Conservation (phyloP, 2,797 vertebrate genomes). For the Falco rusticolus region DNA sequence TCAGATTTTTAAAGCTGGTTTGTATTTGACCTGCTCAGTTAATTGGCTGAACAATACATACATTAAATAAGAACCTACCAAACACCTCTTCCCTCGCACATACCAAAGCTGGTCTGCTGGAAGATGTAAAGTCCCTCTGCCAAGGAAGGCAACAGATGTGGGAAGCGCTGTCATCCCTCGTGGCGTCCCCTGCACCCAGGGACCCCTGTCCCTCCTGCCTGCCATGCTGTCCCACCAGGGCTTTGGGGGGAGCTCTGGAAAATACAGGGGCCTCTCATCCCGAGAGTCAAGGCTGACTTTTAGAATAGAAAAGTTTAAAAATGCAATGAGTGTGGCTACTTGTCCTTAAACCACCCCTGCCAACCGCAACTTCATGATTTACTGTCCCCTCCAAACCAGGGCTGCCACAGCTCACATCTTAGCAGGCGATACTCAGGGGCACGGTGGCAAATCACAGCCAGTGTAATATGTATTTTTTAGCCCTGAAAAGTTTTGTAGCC, state of each 20-base stretch:
- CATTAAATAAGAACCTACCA: not conserved
- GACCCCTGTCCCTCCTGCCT: not conserved
- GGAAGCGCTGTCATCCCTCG: accelerated
- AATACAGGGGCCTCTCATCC: not conserved
- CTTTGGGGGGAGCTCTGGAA: not conserved
- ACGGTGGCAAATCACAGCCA: not conserved
- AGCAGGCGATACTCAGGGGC: not conserved
- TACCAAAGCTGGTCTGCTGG: not conserved
- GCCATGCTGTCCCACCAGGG: not conserved
- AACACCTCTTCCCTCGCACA: not conserved
- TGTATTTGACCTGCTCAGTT: not conserved
- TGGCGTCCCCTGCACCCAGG: accelerated
- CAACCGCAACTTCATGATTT: not conserved
- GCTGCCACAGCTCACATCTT: not conserved
- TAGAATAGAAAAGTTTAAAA: not conserved
- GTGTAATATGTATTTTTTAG: not conserved
- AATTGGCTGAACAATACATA: not conserved
- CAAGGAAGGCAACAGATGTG: not conserved
- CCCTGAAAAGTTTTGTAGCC: not conserved
- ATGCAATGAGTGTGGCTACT: not conserved
- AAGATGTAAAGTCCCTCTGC: not conserved
- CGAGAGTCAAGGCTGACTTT: not conserved
- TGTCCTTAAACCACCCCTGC: not conserved
- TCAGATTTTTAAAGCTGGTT: not conserved
- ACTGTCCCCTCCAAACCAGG: not conserved